A percentile compares a stretch with the other conserved stretches of the same genome.
Evolutionary conservation across 1,140 invertebrate species (phyloP).

Genomic region (Pseudomyrmex pallidus): DNA sequence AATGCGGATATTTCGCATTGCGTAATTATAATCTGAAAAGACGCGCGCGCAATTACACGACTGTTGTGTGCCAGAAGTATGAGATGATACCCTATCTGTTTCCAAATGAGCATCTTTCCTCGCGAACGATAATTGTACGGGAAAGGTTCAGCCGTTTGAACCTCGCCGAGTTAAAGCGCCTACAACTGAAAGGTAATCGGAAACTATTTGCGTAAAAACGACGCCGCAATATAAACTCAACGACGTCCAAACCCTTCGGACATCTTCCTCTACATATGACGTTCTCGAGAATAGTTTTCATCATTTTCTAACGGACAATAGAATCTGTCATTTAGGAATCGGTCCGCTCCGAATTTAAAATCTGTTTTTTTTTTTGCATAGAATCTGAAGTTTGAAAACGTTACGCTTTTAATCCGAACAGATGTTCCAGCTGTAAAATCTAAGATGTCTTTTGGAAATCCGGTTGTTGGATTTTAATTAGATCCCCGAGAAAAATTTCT

Average conservation of each 20-base stretch:
- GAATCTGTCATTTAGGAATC: too few species aligned
- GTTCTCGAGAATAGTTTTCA: neutral
- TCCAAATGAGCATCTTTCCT: constrained; percentile 29
- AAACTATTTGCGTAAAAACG: constrained; percentile 5
- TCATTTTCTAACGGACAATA: too few species aligned
- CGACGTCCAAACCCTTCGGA: neutral
- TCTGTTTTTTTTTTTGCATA: too few species aligned
- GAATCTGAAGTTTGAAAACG: too few species aligned
- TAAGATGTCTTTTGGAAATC: too few species aligned
- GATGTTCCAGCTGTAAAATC: too few species aligned
- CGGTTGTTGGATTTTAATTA: too few species aligned
- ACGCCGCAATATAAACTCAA: neutral
- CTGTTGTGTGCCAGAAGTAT: neutral
- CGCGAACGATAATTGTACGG: constrained; percentile 1
- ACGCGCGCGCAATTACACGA: constrained; percentile 9
- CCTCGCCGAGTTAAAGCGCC: neutral
- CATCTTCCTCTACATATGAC: neutral
- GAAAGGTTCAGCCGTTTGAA: neutral
- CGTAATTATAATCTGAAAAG: constrained; percentile 17
- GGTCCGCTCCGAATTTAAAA: too few species aligned
- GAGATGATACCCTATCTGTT: constrained; percentile 28
- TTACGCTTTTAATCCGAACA: too few species aligned
- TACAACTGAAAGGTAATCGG: neutral
- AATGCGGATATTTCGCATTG: neutral
- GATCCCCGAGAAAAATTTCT: too few species aligned